Evolutionary conservation across 2,113 vertebrate species (phyloP).

Genomic region (Brevimyrus niger): DNA sequence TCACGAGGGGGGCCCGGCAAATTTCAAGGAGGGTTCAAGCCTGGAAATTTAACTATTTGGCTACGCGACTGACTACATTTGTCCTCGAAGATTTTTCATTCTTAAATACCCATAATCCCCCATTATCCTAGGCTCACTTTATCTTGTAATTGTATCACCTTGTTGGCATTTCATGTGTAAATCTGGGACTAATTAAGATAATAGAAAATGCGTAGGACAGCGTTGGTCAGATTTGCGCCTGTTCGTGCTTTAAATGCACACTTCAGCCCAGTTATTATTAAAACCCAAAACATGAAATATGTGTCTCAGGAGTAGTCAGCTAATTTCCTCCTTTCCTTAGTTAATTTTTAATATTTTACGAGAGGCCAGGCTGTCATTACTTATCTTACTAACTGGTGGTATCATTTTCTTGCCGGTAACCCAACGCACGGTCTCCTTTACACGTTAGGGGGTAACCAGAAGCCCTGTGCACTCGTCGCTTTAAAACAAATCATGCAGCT

Average conservation of each 20-base stretch:
- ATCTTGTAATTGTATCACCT: neutral
- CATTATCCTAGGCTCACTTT: neutral
- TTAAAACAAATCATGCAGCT: neutral
- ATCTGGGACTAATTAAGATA: neutral
- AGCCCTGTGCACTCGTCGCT: constrained; percentile 48
- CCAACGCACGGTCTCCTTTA: constrained; percentile 44
- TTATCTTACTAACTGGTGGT: constrained; percentile 28
- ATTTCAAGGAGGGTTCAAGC: neutral
- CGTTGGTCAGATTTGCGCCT: neutral
- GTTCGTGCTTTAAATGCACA: neutral
- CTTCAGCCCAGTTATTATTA: neutral
- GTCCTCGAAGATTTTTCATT: neutral
- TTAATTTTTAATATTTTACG: constrained; percentile 43
- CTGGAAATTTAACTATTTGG: neutral
- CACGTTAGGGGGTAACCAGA: constrained; percentile 50
- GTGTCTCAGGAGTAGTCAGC: constrained; percentile 4
- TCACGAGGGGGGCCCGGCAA: neutral
- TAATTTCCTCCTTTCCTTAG: constrained; percentile 26
- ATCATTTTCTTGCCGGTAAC: constrained; percentile 51
- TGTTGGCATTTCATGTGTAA: neutral
- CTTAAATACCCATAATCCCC: neutral
- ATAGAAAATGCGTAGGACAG: neutral
- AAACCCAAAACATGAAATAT: constrained; percentile 2
- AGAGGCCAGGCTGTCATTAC: constrained; percentile 31
- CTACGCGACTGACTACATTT: neutral